phyloP scores from a whole-genome alignment of 1,140 invertebrate species.

The Drosophila paulistorum region DNA sequence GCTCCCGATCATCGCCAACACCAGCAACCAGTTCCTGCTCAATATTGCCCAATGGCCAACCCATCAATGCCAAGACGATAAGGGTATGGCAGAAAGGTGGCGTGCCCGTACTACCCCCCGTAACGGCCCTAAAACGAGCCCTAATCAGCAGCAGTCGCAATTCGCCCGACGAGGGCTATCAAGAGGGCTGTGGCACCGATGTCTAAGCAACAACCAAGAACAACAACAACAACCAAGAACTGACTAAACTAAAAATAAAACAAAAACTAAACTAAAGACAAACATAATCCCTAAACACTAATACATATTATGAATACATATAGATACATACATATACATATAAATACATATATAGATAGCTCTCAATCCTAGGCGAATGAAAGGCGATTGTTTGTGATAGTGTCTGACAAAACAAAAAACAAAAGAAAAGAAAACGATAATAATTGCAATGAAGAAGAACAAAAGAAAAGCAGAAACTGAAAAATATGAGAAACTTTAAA shows the following conservation, averaged over 20 bases:
- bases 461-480: neutral
- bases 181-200: conserved; percentile 95
- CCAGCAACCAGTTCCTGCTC: conserved; percentile 65
- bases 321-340: conserved; percentile 4
- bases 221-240: conserved; percentile 72
- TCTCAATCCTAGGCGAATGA: conserved; percentile 55
- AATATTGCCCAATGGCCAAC: conserved; percentile 78
- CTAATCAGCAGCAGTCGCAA: conserved; percentile 90
- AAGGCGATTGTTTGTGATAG: conserved; percentile 80
- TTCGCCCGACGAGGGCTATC: conserved; percentile 94
- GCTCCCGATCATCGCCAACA: conserved; percentile 55
- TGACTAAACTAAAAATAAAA: conserved; percentile 58
- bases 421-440: conserved; percentile 53
- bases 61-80: conserved; percentile 89
- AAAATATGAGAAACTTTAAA: conserved; percentile 38
- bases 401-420: conserved; percentile 79
- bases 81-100: conserved; percentile 93
- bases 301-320: conserved; percentile 15
- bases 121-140: conserved; percentile 90
- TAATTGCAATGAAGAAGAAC: conserved; percentile 51
- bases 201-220: conserved; percentile 85
- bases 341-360: conserved; percentile 32
- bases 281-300: conserved; percentile 5
- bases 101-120: conserved; percentile 91
- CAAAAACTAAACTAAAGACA: conserved; percentile 20